phyloP scores from a whole-genome alignment of 2,113 vertebrate genomes.

The Nibea coibor region DNA sequence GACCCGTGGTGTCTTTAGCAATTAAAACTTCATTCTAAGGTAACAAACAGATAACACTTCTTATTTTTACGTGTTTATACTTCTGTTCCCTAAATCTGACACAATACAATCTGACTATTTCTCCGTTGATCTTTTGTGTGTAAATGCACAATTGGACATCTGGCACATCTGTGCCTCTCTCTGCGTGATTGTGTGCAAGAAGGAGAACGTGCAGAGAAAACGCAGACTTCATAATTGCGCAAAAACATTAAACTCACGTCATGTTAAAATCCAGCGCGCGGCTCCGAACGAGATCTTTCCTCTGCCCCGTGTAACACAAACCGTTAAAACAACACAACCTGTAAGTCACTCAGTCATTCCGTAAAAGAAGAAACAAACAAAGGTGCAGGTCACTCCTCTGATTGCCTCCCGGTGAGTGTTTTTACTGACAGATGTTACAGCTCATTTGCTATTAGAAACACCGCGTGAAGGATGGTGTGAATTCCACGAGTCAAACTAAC shows the following conservation, averaged over 20 bases:
- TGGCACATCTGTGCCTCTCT: constrained; percentile 7
- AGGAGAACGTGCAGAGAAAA: background rate
- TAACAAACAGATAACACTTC: too few relatives aligned
- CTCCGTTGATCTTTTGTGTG: background rate
- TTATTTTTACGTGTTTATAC: too few relatives aligned
- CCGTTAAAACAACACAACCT: constrained; percentile 51
- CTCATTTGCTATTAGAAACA: constrained; percentile 63
- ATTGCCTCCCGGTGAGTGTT: constrained; percentile 60
- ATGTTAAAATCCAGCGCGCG: constrained; percentile 7
- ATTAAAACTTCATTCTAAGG: too few relatives aligned
- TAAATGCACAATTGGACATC: constrained; percentile 12
- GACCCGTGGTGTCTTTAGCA: too few relatives aligned
- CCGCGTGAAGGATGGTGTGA: background rate
- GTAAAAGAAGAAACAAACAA: constrained; percentile 71
- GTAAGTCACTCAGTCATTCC: constrained; percentile 63
- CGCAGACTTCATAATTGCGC: constrained; percentile 7
- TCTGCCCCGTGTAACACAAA: constrained; percentile 60
- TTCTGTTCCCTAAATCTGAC: too few relatives aligned
- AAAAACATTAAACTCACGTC: constrained; percentile 43
- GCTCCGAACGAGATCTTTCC: constrained; percentile 37
- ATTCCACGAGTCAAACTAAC: constrained; percentile 2
- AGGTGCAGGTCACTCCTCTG: constrained; percentile 51
- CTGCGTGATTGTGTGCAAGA: background rate
- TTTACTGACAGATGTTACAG: constrained; percentile 68
- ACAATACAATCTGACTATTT: background rate